These are phyloP conservation scores for Cynopterus sphinx DNA, from an alignment of 2,797 vertebrate species.

Conservation along the genomic window DNA sequence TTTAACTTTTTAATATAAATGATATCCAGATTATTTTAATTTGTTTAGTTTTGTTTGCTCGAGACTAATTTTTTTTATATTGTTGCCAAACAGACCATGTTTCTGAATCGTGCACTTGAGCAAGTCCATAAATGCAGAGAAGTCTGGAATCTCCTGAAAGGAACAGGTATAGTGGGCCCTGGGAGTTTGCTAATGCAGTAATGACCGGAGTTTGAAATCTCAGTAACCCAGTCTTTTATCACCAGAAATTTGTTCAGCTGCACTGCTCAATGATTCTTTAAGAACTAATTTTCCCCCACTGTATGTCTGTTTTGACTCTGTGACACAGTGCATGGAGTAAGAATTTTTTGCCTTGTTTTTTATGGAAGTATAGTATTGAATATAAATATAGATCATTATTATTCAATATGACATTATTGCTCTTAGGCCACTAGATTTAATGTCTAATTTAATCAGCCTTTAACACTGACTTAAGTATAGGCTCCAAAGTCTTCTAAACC, in stretches of 20 bases:
- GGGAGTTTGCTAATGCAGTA: not conserved
- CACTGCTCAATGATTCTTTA: constrained; percentile 30
- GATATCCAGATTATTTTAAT: constrained; percentile 24
- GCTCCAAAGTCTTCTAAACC: not conserved
- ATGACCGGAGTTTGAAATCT: not conserved
- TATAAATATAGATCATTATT: constrained; percentile 50
- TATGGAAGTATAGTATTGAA: constrained; percentile 35
- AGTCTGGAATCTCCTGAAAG: constrained; percentile 91
- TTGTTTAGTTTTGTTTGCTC: constrained; percentile 32
- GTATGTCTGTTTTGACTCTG: constrained; percentile 31
- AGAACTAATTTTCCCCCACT: not conserved
- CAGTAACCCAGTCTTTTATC: constrained; percentile 32
- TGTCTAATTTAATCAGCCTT: constrained; percentile 29
- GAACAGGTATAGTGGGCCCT: constrained; percentile 87
- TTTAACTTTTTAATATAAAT: constrained; percentile 41
- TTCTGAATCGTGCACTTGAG: constrained; percentile 89
- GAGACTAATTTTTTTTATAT: constrained; percentile 49
- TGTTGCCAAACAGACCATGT: constrained; percentile 84
- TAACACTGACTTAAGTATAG: constrained; percentile 1
- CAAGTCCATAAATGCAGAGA: constrained; percentile 90
- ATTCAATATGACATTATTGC: not conserved
- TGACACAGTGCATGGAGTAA: constrained; percentile 2
- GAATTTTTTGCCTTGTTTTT: constrained; percentile 48
- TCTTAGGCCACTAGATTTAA: not conserved
- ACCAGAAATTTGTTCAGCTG: not conserved